Evolutionary conservation across 2,797 vertebrate species (phyloP).

Genomic region (Avahi laniger): DNA sequence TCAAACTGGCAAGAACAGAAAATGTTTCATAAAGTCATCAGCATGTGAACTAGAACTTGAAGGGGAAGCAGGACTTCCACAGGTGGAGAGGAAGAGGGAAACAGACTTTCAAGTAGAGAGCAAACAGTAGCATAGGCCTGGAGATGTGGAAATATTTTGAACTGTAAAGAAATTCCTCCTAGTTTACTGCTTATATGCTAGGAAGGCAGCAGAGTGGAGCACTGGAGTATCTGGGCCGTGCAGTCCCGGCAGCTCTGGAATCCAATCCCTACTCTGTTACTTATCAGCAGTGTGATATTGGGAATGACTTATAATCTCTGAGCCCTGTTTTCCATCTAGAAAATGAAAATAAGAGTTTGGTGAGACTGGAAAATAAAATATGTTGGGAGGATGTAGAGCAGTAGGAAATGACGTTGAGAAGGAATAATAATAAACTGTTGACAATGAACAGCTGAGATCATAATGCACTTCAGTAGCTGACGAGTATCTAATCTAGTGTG

Average conservation of each 20-base stretch:
- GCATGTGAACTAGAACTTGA: not conserved
- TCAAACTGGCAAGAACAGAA: not conserved
- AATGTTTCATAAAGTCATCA: not conserved
- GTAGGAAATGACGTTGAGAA: not conserved
- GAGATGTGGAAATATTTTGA: not conserved
- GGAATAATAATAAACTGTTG: not conserved
- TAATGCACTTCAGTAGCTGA: not conserved
- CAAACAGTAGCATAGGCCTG: not conserved
- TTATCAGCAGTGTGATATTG: not conserved
- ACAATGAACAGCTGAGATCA: not conserved
- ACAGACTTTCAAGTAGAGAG: not conserved
- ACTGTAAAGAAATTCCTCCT: not conserved
- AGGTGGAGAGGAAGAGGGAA: not conserved
- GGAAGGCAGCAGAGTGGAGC: not conserved
- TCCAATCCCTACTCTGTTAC: not conserved
- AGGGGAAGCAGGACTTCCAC: not conserved
- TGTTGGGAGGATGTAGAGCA: not conserved
- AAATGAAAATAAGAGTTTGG: not conserved
- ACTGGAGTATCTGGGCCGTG: not conserved
- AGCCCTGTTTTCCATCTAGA: not conserved
- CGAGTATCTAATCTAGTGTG: not conserved
- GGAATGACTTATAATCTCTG: not conserved
- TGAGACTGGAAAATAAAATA: not conserved
- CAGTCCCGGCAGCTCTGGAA: not conserved
- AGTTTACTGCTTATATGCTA: not conserved